Percentiles rank a stretch among this genome's conserved stretches.
Evolutionary conservation across 2,113 vertebrate genomes (phyloP).

Genomic region (Alouatta palliata): DNA sequence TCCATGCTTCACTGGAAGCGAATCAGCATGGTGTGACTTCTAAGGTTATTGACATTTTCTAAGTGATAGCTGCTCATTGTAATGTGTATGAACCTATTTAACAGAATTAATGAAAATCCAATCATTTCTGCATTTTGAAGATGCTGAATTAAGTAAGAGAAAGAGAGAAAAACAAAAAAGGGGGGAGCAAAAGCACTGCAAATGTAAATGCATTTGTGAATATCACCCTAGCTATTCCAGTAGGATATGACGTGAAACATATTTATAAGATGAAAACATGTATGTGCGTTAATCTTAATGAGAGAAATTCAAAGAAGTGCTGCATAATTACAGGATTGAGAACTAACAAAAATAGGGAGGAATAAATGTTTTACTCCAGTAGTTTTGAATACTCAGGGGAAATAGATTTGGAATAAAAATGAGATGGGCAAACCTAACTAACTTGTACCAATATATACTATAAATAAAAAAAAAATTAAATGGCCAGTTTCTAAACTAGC

Average conservation of each 20-base stretch:
- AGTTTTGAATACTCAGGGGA: conserved; percentile 63
- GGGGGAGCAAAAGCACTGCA: neutral
- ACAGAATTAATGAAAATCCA: conserved; percentile 65
- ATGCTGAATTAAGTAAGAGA: conserved; percentile 51
- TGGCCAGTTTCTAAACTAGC: conserved; percentile 59
- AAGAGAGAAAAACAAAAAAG: neutral
- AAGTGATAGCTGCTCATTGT: conserved; percentile 60
- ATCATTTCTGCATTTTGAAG: conserved; percentile 47
- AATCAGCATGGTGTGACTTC: conserved; percentile 58
- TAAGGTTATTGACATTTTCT: conserved; percentile 69
- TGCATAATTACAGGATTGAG: conserved; percentile 23
- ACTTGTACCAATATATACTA: conserved; percentile 5
- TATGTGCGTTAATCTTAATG: conserved; percentile 64
- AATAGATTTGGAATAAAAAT: conserved; percentile 67
- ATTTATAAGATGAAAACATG: conserved; percentile 58
- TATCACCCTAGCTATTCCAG: conserved; percentile 54
- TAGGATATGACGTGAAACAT: conserved; percentile 46
- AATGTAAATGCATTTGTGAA: conserved; percentile 42
- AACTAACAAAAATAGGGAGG: conserved; percentile 24
- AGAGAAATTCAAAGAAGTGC: conserved; percentile 53
- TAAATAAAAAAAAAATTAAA: conserved; percentile 40
- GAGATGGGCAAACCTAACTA: conserved; percentile 35
- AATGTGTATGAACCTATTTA: conserved; percentile 54
- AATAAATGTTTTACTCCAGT: conserved; percentile 62
- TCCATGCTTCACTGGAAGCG: conserved; percentile 12